Evolutionary conservation across 92 coral and sea anemone genomes (phyloP), one percentile per base, ranked within the genome.

Genomic region (Epizoanthus illoricatus): DNA sequence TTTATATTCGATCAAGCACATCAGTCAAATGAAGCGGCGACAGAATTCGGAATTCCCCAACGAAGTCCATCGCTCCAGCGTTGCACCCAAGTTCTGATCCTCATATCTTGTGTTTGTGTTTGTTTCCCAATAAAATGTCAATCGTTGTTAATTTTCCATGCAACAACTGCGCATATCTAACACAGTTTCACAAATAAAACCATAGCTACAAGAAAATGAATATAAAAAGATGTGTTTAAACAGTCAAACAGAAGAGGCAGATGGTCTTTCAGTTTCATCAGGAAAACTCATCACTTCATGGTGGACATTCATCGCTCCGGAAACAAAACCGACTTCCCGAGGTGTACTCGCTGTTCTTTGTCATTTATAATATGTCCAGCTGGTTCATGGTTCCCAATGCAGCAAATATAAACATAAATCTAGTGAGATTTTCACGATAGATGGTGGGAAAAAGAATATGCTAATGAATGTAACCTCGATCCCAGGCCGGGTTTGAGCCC

Each of bases 141-240:
- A 61, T 74, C 61, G 65, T 11, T 73, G 79, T 69, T 85, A 66
- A 73, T 65, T 85, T 74, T 43, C 75, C 58, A 5, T 70, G 61
- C 69, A 65, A 62, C 76, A 57, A 78, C 84, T 63, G 85, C 85
- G 80, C 65, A 73, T 79, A 84, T 86, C 76, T 88, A 64, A 71
- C 72, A 69, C 84, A 43, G 66, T 74, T 85, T 56, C 36, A 42
- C 73, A 85, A 85, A 80, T 56, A 85, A 88, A 80, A 88, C 89
- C 91, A 88, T 88, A 84, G 73, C 80, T 85, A 85, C 91, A 24
- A 39, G 80, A 63, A 75, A 63, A 83, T 45, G 81, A 72, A 85
- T 74, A 71, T 80, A 75, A 86, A 68, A 79, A 68, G 43, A 63
- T 69, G 65, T 80, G 70, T 76, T 78, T 80, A 73, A 85, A 88